Evolutionary conservation across 2,888 invertebrate species (phyloP).

Genomic region (Agrotis puta): DNA sequence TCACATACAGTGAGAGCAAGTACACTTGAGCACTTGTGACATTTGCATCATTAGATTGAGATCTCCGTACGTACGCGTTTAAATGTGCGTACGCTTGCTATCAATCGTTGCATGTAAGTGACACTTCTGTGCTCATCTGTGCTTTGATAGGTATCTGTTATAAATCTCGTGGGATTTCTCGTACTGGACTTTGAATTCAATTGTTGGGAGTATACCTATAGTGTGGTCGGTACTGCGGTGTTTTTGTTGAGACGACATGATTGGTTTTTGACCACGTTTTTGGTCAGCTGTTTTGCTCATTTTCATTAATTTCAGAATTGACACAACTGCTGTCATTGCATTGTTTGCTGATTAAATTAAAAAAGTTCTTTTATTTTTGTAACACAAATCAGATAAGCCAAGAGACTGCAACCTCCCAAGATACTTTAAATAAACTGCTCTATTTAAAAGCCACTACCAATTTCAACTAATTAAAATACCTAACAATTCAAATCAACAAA

Average conservation of each 20-base stretch:
- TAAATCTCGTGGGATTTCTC: slow-evolving; percentile 61
- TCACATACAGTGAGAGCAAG: slow-evolving; percentile 1
- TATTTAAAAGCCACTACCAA: not conserved
- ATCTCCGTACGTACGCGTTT: not conserved
- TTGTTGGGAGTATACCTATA: slow-evolving; percentile 48
- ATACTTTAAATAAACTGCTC: not conserved
- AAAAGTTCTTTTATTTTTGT: no score
- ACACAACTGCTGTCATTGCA: not conserved
- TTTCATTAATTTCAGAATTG: slow-evolving; percentile 3
- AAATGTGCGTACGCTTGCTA: not conserved
- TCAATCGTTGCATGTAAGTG: not conserved
- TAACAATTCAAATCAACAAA: slow-evolving; percentile 4
- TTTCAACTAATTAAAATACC: slow-evolving; percentile 21
- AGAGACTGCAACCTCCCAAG: not conserved
- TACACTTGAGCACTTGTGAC: not conserved
- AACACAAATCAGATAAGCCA: not conserved
- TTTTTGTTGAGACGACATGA: slow-evolving; percentile 39
- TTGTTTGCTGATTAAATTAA: not conserved
- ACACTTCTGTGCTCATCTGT: slow-evolving; percentile 14
- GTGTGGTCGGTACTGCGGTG: slow-evolving; percentile 30
- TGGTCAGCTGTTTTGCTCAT: slow-evolving; percentile 4
- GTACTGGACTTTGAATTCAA: slow-evolving; percentile 59
- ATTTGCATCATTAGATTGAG: not conserved
- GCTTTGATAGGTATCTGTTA: slow-evolving; percentile 42
- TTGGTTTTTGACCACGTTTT: slow-evolving; percentile 39